Conservation (phyloP, 35 echinoderm and acorn worm species). For the Ptychodera flava region DNA sequence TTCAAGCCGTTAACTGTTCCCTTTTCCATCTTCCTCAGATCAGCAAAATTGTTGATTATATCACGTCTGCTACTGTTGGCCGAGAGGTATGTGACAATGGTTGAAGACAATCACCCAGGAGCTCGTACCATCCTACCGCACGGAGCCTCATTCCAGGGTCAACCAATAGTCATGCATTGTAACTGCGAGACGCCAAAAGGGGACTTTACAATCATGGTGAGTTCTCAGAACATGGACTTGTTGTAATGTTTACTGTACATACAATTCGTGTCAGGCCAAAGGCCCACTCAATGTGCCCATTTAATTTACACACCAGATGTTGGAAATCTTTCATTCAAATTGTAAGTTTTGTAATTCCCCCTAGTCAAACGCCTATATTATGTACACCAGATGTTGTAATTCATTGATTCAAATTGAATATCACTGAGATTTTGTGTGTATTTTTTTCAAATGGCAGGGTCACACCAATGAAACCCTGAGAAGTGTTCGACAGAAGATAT, state of each 20-base stretch:
- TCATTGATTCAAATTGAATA: no score
- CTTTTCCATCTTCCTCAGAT: slow-evolving; percentile 56
- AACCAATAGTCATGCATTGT: slow-evolving; percentile 82
- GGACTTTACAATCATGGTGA: slow-evolving; percentile 88
- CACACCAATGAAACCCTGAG: slow-evolving; percentile 86
- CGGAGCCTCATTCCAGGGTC: slow-evolving; percentile 94
- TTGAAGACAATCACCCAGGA: slow-evolving; percentile 71
- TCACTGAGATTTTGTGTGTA: no score
- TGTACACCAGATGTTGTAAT: no score
- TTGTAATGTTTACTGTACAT: no score
- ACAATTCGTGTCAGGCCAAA: no score
- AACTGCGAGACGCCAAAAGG: slow-evolving; percentile 70
- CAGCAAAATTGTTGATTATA: slow-evolving; percentile 78
- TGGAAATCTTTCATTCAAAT: no score
- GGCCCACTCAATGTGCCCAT: no score
- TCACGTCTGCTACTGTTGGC: slow-evolving; percentile 82
- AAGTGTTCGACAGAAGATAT: slow-evolving; percentile 62
- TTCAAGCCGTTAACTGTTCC: no score
- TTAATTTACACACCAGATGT: no score
- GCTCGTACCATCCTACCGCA: slow-evolving; percentile 88
- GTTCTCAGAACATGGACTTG: slow-evolving; percentile 5
- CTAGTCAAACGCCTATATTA: no score
- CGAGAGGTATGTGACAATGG: slow-evolving; percentile 83
- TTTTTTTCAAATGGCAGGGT: slow-evolving; percentile 36
- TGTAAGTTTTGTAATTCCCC: no score